Percentiles rank a stretch among this genome's conserved stretches.
Evolutionary conservation across 2,797 vertebrate species (phyloP).

Genomic region (Lithobates pipiens): DNA sequence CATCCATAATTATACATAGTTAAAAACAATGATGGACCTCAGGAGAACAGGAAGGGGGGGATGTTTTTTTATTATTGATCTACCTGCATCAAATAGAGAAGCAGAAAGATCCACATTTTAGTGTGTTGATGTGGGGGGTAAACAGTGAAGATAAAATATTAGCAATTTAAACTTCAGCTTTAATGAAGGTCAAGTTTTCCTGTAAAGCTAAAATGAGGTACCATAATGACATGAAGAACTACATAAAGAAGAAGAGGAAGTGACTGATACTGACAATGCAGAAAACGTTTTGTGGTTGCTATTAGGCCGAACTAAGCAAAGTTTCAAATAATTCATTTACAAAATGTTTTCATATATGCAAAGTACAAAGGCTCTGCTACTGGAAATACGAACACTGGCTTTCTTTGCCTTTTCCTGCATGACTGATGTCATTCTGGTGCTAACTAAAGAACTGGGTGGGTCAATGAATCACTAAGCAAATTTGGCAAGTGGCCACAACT

Average conservation of each 20-base stretch:
- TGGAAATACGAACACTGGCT: background rate
- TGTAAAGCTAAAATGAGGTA: background rate
- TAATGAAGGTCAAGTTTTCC: too few species aligned
- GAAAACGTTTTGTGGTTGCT: background rate
- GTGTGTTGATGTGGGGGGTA: too few species aligned
- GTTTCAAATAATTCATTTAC: conserved; percentile 30
- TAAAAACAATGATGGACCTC: too few species aligned
- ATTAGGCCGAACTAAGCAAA: background rate
- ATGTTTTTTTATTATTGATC: too few species aligned
- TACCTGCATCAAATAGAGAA: too few species aligned
- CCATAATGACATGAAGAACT: background rate
- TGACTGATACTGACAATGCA: background rate
- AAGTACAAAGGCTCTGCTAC: background rate
- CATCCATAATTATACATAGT: too few species aligned
- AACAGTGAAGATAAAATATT: too few species aligned
- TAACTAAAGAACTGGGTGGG: background rate
- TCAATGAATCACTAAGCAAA: background rate
- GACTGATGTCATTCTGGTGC: background rate
- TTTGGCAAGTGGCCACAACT: background rate
- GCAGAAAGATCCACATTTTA: too few species aligned
- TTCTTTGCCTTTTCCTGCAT: background rate
- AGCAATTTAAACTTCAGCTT: too few species aligned
- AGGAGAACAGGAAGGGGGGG: too few species aligned
- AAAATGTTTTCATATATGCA: conserved; percentile 11
- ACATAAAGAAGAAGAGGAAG: background rate